These are phyloP conservation scores for Drosophila paracracens DNA, from an alignment of 2,888 invertebrate species.

Conservation along the genomic window DNA sequence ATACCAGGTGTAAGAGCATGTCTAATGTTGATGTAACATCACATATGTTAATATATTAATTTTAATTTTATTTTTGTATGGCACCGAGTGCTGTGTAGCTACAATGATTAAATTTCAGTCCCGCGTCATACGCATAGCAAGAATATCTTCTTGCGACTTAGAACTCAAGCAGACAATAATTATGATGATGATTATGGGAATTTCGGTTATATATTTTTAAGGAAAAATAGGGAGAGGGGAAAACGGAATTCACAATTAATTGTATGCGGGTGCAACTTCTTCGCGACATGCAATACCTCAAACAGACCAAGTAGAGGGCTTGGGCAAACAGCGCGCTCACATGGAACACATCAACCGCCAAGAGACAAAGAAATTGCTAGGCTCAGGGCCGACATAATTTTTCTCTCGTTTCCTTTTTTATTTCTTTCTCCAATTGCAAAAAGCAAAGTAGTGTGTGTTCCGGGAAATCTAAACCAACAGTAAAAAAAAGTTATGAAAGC, in stretches of 20 bases:
- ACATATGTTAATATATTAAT: not conserved
- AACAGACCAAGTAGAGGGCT: conserved; percentile 9
- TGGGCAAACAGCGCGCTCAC: conserved; percentile 30
- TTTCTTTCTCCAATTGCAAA: conserved; percentile 37
- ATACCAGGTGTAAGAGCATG: not conserved
- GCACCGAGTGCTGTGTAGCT: conserved; percentile 3
- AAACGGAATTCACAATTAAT: conserved; percentile 46
- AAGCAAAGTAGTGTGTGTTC: conserved; percentile 38
- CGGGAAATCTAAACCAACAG: conserved; percentile 34
- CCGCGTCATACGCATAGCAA: conserved; percentile 10
- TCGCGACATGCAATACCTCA: conserved; percentile 29
- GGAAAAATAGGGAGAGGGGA: conserved; percentile 1
- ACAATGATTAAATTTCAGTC: conserved; percentile 28
- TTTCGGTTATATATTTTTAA: too few species aligned
- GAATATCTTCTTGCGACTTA: conserved; percentile 24
- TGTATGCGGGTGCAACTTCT: conserved; percentile 52
- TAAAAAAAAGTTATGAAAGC: conserved; percentile 40
- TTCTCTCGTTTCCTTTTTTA: conserved; percentile 17
- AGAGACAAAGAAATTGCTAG: conserved; percentile 46
- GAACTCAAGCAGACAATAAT: conserved; percentile 32
- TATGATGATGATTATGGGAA: conserved; percentile 3
- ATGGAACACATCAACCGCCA: conserved; percentile 15
- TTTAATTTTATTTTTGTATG: not conserved
- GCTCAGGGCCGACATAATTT: conserved; percentile 13
- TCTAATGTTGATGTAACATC: not conserved